Conservation (phyloP, 2,888 invertebrate genomes). For the Lottia scabra region DNA sequence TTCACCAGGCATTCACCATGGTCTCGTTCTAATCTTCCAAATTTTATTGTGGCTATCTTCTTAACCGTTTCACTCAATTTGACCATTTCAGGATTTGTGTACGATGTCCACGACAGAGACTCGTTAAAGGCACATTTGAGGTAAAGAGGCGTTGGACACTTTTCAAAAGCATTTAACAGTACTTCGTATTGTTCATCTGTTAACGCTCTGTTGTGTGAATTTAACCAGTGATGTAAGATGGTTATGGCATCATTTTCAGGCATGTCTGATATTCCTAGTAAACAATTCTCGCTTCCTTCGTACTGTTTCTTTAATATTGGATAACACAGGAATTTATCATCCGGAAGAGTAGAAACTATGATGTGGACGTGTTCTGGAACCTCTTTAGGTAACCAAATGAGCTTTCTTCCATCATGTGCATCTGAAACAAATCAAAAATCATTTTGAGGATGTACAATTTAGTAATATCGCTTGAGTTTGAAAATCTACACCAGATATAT, state of each 20-base stretch:
- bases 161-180: conserved; percentile 75
- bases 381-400: conserved; percentile 82
- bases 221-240: conserved; percentile 55
- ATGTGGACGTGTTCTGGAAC: conserved; percentile 83
- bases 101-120: conserved; percentile 55
- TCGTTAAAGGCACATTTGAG: conserved; percentile 56
- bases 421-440: conserved; percentile 36
- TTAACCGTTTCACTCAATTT: conserved; percentile 54
- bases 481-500: too few relatives aligned
- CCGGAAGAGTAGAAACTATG: conserved; percentile 70
- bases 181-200: conserved; percentile 76
- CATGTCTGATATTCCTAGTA: conserved; percentile 53
- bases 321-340: conserved; percentile 51
- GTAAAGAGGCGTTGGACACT: conserved; percentile 56
- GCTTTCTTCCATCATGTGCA: conserved; percentile 73
- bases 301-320: conserved; percentile 42
- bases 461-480: too few relatives aligned
- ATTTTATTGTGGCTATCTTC: conserved; percentile 51
- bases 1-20: conserved; percentile 61
- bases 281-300: conserved; percentile 36
- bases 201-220: conserved; percentile 37
- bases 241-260: conserved; percentile 47
- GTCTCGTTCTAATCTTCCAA: conserved; percentile 59
- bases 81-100: conserved; percentile 36
- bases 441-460: too few relatives aligned